Evolutionary conservation across 2,888 invertebrate species (phyloP).

Genomic region (Sarcophaga subvicina): DNA sequence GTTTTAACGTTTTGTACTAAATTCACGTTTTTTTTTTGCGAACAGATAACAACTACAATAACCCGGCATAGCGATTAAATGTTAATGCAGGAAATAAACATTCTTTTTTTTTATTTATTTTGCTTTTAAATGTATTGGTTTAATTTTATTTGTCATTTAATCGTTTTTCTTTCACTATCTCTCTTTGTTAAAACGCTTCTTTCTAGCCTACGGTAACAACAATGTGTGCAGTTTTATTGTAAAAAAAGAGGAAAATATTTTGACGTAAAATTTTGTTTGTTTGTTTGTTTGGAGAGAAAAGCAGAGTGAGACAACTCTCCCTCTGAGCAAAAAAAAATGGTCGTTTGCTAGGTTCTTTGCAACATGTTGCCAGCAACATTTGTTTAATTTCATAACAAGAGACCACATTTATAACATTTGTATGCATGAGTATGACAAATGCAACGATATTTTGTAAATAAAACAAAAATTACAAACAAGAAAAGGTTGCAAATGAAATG

Average conservation of each 20-base stretch:
- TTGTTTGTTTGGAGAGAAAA: no score
- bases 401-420: no score
- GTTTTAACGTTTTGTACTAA: slow-evolving; percentile 3
- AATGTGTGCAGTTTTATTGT: neutral
- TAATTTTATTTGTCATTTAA: no score
- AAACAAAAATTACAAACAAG: no score
- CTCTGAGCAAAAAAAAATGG: no score
- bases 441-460: no score
- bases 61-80: neutral
- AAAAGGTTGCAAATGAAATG: no score
- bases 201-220: neutral
- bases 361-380: neutral
- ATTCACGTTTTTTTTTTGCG: slow-evolving; percentile 18
- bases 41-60: neutral
- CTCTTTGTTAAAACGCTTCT: neutral
- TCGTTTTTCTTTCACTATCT: neutral
- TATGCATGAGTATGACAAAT: no score
- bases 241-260: neutral
- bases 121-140: no score
- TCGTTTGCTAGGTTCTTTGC: neutral
- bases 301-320: no score
- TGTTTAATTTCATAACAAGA: neutral
- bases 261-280: no score
- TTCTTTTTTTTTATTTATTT: neutral
- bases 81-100: neutral